phyloP scores from a whole-genome alignment of 2,797 vertebrate species.

The Gallinago solitaria region DNA sequence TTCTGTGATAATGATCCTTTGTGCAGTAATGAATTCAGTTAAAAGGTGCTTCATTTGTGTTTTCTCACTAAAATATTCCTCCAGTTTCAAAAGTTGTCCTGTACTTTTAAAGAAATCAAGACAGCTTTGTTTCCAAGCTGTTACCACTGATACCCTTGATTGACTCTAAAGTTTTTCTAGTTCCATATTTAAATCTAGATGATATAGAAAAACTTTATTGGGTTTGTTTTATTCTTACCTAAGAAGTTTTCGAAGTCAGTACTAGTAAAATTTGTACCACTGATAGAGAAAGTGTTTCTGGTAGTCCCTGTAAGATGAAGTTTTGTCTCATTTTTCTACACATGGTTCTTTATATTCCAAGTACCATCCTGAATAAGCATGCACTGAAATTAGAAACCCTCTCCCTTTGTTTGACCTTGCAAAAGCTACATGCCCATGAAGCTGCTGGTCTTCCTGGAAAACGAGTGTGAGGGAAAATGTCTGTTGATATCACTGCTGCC shows the following conservation, averaged over 20 bases:
- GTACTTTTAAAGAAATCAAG: background rate
- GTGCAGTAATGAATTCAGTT: background rate
- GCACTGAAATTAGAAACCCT: background rate
- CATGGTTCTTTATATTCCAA: background rate
- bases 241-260: background rate
- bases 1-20: background rate
- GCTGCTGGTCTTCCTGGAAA: background rate
- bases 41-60: background rate
- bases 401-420: conserved; percentile 3
- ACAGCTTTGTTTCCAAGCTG: background rate
- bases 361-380: background rate
- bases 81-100: background rate
- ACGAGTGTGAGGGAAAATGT: background rate
- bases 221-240: background rate
- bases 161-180: background rate
- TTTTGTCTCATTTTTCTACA: background rate
- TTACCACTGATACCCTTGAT: background rate
- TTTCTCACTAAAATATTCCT: background rate
- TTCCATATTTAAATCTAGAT: background rate
- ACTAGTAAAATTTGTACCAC: background rate
- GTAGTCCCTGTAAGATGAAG: background rate
- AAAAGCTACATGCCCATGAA: background rate
- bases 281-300: background rate
- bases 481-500: background rate
- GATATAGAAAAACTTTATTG: background rate